Conservation (phyloP, 1,140 invertebrate genomes). For the Venturia canescens region DNA sequence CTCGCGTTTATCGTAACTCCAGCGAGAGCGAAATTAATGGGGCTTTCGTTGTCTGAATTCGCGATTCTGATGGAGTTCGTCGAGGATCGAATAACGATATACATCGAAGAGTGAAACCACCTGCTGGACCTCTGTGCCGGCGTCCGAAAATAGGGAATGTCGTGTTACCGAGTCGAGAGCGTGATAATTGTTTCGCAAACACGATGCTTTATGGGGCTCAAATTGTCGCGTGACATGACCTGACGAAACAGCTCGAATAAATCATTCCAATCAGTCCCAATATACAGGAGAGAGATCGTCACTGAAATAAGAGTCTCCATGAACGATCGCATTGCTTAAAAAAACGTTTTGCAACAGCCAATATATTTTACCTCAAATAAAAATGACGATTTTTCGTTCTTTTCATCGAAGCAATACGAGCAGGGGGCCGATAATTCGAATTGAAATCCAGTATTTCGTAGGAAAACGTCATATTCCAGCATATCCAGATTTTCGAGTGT, state of each 20-base stretch:
- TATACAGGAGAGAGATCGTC: too few species aligned
- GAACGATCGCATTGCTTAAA: neutral
- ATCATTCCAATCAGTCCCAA: too few species aligned
- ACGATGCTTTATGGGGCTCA: neutral
- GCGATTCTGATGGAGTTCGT: neutral
- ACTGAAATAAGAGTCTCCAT: neutral
- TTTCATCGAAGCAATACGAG: neutral
- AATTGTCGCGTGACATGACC: neutral
- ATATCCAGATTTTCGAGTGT: neutral
- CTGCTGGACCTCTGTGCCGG: constrained; percentile 37
- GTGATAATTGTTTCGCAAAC: neutral
- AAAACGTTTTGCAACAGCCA: neutral
- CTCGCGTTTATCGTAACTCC: constrained; percentile 46
- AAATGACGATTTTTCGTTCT: neutral
- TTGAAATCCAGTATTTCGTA: neutral
- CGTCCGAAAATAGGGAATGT: neutral
- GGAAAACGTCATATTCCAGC: neutral
- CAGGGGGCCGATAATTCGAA: neutral
- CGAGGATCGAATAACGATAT: neutral
- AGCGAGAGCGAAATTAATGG: constrained; percentile 61
- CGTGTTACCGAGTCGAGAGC: neutral
- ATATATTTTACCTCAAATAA: neutral
- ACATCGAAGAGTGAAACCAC: constrained; percentile 34
- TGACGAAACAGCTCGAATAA: neutral
- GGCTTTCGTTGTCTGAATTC: constrained; percentile 49